Percentiles rank a stretch among this genome's conserved stretches.
These are phyloP conservation scores for Halocynthia roretzi DNA, from an alignment of 23 tunicate genomes.

Conservation along the genomic window DNA sequence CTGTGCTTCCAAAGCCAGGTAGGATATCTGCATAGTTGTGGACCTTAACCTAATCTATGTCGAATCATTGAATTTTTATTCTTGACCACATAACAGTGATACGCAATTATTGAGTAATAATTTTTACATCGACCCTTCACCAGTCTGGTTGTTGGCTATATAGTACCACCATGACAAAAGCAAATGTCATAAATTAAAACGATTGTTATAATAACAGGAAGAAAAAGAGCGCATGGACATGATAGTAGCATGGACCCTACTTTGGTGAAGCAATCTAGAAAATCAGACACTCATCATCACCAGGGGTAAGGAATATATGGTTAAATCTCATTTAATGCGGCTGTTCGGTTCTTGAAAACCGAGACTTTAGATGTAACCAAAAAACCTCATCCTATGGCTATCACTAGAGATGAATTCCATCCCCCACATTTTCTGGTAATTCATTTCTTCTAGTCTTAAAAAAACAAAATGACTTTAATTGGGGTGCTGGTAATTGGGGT, in stretches of 20 bases:
- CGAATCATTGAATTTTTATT: no score
- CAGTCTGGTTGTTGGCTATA: no score
- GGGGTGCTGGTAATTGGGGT: background rate
- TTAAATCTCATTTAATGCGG: background rate
- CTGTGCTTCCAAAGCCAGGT: background rate
- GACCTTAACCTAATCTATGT: no score
- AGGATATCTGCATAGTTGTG: background rate
- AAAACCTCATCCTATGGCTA: background rate
- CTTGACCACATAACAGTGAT: no score
- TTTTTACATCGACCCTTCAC: no score
- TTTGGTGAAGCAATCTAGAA: conserved; percentile 59
- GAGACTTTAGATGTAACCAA: conserved; percentile 17
- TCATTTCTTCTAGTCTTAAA: background rate
- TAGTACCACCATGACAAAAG: no score
- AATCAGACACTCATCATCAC: conserved; percentile 22
- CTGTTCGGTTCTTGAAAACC: background rate
- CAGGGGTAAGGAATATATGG: conserved; percentile 3
- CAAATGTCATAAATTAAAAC: no score
- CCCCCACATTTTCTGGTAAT: background rate
- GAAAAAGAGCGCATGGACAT: conserved; percentile 54
- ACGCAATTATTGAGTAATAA: no score
- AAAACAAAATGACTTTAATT: background rate
- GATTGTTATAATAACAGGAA: background rate
- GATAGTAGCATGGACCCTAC: conserved; percentile 26
- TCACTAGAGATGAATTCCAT: background rate